Conservation (phyloP, 2,113 vertebrate genomes). For the Fregata magnificens region DNA sequence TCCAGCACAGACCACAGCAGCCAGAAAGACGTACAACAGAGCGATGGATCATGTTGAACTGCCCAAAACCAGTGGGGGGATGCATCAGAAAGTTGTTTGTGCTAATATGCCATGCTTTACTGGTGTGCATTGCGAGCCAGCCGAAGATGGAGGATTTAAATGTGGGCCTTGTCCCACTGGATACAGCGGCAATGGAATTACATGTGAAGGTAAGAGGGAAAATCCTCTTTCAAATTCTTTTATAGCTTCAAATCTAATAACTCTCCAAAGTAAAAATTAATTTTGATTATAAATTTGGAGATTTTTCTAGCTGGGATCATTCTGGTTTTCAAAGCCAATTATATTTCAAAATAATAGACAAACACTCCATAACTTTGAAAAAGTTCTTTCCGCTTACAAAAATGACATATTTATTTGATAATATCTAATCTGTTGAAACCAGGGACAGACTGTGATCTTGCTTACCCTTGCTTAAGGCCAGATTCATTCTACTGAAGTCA, state of each 20-base stretch:
- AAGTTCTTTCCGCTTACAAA: background rate
- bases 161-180: conserved; percentile 79
- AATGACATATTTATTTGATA: conserved; percentile 26
- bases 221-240: background rate
- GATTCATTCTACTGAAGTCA: background rate
- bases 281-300: background rate
- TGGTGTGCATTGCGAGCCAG: conserved; percentile 61
- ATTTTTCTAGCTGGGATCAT: background rate
- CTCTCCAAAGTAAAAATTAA: background rate
- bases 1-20: background rate
- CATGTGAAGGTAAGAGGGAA: conserved; percentile 73
- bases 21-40: background rate
- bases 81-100: background rate
- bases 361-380: background rate
- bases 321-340: background rate
- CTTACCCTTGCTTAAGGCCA: background rate
- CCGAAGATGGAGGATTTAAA: background rate
- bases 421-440: conserved; percentile 26
- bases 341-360: background rate
- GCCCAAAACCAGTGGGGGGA: background rate
- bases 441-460: background rate
- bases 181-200: conserved; percentile 71
- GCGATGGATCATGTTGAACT: background rate
- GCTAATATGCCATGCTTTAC: conserved; percentile 59
- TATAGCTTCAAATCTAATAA: background rate